A percentile compares a stretch with the other conserved stretches of the same genome.
phyloP scores from a whole-genome alignment of 1,140 invertebrate genomes.

The Dinoponera quadriceps region DNA sequence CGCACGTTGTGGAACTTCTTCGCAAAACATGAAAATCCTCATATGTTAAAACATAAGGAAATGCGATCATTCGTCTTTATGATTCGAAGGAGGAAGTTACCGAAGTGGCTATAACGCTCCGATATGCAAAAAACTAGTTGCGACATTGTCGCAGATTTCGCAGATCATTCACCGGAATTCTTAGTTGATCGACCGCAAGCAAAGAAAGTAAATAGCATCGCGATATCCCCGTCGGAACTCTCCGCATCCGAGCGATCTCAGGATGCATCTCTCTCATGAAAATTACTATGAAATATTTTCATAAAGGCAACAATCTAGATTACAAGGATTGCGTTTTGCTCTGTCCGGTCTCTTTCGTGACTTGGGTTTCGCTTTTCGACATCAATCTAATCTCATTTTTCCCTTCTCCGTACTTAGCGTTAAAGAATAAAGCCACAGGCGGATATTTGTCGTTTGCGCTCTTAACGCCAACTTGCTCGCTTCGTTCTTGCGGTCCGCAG shows the following conservation, averaged over 20 bases:
- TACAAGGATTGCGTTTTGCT: conserved; percentile 47
- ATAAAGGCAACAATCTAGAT: conserved; percentile 27
- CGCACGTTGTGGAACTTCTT: background rate
- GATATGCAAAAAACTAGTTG: background rate
- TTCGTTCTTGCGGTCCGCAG: conserved; percentile 59
- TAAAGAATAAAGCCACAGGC: conserved; percentile 78
- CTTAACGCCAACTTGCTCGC: conserved; percentile 34
- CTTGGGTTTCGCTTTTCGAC: conserved; percentile 64
- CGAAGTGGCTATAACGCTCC: background rate
- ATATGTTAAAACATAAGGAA: background rate
- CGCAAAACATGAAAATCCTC: conserved; percentile 10
- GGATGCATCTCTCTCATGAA: background rate
- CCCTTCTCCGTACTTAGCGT: conserved; percentile 74
- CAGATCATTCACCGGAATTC: background rate
- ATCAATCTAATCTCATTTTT: conserved; percentile 74
- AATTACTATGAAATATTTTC: conserved; percentile 42
- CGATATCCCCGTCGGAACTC: conserved; percentile 26
- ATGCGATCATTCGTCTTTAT: background rate
- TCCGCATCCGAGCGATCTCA: background rate
- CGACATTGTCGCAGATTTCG: background rate
- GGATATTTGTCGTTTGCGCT: conserved; percentile 41
- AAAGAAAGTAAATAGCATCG: conserved; percentile 32
- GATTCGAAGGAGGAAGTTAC: background rate
- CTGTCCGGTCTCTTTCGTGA: background rate
- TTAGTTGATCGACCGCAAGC: conserved; percentile 26